phyloP scores from a whole-genome alignment of 2,888 invertebrate species.

The Urechis unicinctus region DNA sequence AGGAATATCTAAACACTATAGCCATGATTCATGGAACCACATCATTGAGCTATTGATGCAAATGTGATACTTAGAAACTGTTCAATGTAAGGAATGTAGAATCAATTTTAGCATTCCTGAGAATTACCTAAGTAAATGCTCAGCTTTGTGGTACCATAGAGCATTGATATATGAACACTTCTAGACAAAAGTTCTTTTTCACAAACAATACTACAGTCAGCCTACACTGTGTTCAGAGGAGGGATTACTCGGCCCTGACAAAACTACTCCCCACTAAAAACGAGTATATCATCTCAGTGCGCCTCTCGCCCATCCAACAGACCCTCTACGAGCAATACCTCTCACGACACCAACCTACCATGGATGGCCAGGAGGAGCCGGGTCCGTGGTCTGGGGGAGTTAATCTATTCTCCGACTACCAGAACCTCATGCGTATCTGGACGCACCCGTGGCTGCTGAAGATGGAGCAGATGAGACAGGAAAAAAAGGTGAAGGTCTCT shows the following conservation, averaged over 20 bases:
- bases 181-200: too few relatives aligned
- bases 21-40: too few relatives aligned
- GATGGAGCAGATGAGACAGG: slow-evolving; percentile 46
- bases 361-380: background rate
- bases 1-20: too few relatives aligned
- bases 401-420: slow-evolving; percentile 59
- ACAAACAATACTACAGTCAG: too few relatives aligned
- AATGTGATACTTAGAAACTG: too few relatives aligned
- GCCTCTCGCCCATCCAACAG: slow-evolving; percentile 73
- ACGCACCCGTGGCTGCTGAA: slow-evolving; percentile 57
- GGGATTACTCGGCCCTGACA: slow-evolving; percentile 85
- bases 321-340: slow-evolving; percentile 75
- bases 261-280: slow-evolving; percentile 93
- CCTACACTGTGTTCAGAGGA: too few relatives aligned
- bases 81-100: too few relatives aligned
- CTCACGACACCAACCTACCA: slow-evolving; percentile 43
- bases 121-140: too few relatives aligned
- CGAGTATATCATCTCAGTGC: slow-evolving; percentile 88
- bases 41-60: too few relatives aligned
- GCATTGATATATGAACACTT: too few relatives aligned
- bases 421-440: slow-evolving; percentile 55
- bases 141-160: too few relatives aligned
- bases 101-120: too few relatives aligned
- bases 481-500: slow-evolving; percentile 37
- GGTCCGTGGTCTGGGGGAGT: slow-evolving; percentile 5